phyloP scores from a whole-genome alignment of 2,888 invertebrate genomes.

The Terebella lapidaria region DNA sequence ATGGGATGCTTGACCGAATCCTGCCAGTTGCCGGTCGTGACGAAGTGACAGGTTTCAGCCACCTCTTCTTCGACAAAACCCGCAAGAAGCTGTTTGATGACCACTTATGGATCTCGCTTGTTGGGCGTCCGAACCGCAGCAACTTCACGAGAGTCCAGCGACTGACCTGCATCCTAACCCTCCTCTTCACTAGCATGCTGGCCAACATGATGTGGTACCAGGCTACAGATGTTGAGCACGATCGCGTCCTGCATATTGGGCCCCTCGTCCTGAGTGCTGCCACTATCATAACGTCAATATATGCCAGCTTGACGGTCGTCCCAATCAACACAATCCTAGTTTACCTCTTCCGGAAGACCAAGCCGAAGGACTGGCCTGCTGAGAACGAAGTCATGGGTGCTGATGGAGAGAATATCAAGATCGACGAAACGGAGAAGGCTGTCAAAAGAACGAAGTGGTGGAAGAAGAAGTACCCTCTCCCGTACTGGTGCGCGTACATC shows the following conservation, averaged over 20 bases:
- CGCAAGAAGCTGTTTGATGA: conserved; percentile 36
- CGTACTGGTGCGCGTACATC: conserved; percentile 16
- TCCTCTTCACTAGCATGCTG: conserved; percentile 35
- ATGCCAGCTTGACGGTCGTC: conserved; percentile 36
- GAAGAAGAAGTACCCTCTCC: conserved; percentile 10
- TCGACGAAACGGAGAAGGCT: conserved; percentile 5
- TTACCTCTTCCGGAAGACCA: conserved; percentile 48
- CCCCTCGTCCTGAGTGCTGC: conserved; percentile 7
- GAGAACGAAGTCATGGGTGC: background rate
- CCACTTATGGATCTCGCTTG: conserved; percentile 55
- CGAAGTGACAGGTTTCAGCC: conserved; percentile 25
- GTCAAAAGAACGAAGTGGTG: conserved; percentile 7
- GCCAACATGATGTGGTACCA: conserved; percentile 31
- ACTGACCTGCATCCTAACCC: conserved; percentile 29
- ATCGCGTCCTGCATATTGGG: conserved; percentile 7
- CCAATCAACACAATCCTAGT: conserved; percentile 47
- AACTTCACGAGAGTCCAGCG: conserved; percentile 47
- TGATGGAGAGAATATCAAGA: background rate
- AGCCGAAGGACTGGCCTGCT: conserved; percentile 26
- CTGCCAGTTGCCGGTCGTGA: conserved; percentile 5
- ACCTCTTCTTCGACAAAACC: conserved; percentile 11
- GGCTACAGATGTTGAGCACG: conserved; percentile 1
- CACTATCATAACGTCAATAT: conserved; percentile 8
- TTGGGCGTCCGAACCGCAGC: conserved; percentile 46
- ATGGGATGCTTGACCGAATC: conserved; percentile 41